Base-by-base conservation (phyloP, 2,888 invertebrate species). In the Punctoribates punctum region DNA sequence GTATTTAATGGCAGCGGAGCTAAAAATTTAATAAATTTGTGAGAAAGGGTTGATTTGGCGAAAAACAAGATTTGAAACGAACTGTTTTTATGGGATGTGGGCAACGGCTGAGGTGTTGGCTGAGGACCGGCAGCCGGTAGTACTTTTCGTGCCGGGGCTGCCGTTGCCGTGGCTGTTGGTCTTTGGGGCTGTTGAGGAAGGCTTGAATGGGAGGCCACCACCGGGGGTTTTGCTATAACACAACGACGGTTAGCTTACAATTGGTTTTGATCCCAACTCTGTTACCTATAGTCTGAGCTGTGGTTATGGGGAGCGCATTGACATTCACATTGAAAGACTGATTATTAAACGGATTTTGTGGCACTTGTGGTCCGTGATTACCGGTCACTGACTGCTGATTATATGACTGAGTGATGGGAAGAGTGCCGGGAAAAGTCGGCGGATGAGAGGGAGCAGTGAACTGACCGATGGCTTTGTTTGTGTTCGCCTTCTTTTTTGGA, bases 141-240 rank as follows among this genome's bases (percentile, higher is more conserved):
- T 8, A 77, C 62, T 23, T 76, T 48, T 27, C 77, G 77, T 70
- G 65, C 27, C 15, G 79, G 79, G 20, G 77, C 42, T 51, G 73
- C 57, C 17, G 78, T 77, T 60, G 77, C 77, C 54, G 77, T 77
- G 6, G 78, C 77, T 9, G 78, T 77, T 15, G 81, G 80, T 70
- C 80, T 51, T 73, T 73, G 73, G 25, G 57, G 51, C 38, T 54
- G 57, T 73, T 57, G 57, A 51, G 75, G 75, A 70, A 75, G 75
- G 75, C 75, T 75, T 46, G 75, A 29, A 54, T 75, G 75, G 25
- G 75, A 75, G 8, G 75, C 75, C 25, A 75, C 75, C 15, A 70
- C 54, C 20, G 75, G 70, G 13, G 42, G 67, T 48, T 75, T 72
- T 38, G 9, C 65, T 65, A 34, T 4, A 13, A 20, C 3, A 27